Evolutionary conservation across 2,797 vertebrate genomes (phyloP).

Genomic region (Valencia hispanica): DNA sequence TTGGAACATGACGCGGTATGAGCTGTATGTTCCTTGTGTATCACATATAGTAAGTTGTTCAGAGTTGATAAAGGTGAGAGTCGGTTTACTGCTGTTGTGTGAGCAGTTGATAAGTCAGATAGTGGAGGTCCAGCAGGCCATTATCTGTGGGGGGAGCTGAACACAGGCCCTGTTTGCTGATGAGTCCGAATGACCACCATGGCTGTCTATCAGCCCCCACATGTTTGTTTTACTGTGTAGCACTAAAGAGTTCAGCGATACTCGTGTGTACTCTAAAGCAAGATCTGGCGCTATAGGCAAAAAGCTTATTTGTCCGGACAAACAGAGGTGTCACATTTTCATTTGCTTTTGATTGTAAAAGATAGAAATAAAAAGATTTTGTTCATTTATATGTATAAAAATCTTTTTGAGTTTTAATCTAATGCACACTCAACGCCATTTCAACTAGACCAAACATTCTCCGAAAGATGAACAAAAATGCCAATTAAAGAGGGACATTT

Average conservation of each 20-base stretch:
- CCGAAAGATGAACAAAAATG: not conserved
- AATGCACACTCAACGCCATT: not conserved
- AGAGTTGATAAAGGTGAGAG: constrained; percentile 40
- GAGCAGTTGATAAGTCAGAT: constrained; percentile 59
- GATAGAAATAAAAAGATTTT: not conserved
- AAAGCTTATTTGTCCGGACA: not conserved
- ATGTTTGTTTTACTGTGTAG: constrained; percentile 36
- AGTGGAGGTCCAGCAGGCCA: constrained; percentile 51
- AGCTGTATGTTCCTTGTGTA: not conserved
- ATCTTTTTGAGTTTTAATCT: not conserved
- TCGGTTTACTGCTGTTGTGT: constrained; percentile 27
- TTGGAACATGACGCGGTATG: no score
- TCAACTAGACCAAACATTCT: not conserved
- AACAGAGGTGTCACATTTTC: not conserved
- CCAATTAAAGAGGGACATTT: not conserved
- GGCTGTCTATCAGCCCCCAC: constrained; percentile 14
- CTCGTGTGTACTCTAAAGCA: constrained; percentile 14
- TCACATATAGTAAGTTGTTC: constrained; percentile 21
- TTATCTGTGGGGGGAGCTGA: constrained; percentile 38
- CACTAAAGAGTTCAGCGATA: constrained; percentile 22
- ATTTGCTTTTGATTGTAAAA: not conserved
- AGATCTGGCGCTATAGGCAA: not conserved
- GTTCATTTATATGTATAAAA: not conserved
- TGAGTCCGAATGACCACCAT: constrained; percentile 49
- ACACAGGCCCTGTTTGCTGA: constrained; percentile 69